Percentiles rank a stretch among this genome's conserved stretches.
phyloP scores from a whole-genome alignment of 1,140 invertebrate genomes.

The Meloidogyne hapla region DNA sequence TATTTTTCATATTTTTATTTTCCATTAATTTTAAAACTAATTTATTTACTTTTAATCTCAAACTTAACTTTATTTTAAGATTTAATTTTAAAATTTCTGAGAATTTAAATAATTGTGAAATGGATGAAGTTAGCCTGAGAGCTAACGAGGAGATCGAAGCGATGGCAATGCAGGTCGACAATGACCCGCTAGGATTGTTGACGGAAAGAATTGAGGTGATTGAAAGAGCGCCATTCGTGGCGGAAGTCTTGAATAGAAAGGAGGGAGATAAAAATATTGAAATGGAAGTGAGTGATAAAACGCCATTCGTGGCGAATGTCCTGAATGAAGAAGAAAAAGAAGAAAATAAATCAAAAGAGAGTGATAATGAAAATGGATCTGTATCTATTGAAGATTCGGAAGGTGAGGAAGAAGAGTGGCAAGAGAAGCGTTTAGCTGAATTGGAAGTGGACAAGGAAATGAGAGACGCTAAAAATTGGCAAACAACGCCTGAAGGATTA shows the following conservation, averaged over 20 bases:
- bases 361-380: too few species aligned
- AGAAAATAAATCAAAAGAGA: too few species aligned
- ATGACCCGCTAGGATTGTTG: background rate
- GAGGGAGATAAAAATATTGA: background rate
- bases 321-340: background rate
- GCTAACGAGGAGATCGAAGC: background rate
- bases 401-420: background rate
- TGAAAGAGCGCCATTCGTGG: conserved; percentile 1
- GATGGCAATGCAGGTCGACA: background rate
- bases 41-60: too few species aligned
- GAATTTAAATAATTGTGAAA: too few species aligned
- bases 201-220: background rate
- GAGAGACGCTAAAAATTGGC: background rate
- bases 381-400: background rate
- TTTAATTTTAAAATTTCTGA: too few species aligned
- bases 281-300: background rate
- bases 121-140: too few species aligned
- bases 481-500: too few species aligned
- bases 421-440: background rate
- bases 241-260: background rate
- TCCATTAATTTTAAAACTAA: too few species aligned
- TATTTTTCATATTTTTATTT: too few species aligned
- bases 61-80: too few species aligned
- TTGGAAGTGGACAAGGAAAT: background rate
- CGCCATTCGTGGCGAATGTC: too few species aligned